Conservation (phyloP, 2,888 invertebrate species). For the Polylopha cassiicola region DNA sequence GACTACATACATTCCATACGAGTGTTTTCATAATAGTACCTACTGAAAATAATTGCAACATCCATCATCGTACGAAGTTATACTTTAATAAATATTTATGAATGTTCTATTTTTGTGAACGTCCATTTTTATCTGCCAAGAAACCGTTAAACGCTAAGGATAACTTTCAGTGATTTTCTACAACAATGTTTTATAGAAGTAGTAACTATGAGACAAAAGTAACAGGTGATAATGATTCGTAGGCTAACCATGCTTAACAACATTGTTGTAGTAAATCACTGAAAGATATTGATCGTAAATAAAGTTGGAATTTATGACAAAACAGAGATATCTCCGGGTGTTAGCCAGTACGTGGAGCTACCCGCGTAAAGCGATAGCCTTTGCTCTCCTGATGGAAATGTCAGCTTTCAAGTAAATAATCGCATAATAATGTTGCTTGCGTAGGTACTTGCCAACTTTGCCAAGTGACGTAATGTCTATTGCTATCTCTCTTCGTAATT, state of each 20-base stretch:
- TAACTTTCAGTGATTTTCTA: constrained; percentile 7
- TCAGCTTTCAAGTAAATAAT: constrained; percentile 44
- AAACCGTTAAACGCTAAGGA: constrained; percentile 2
- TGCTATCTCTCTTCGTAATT: not conserved
- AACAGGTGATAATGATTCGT: constrained; percentile 38
- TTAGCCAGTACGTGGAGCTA: constrained; percentile 29
- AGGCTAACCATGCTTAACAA: constrained; percentile 47
- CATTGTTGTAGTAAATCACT: constrained; percentile 60
- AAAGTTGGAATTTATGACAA: constrained; percentile 63
- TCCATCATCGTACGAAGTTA: constrained; percentile 12
- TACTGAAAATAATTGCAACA: constrained; percentile 19
- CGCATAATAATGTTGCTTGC: constrained; percentile 35
- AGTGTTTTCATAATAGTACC: constrained; percentile 17
- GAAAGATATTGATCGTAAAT: constrained; percentile 65
- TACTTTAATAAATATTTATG: constrained; percentile 17
- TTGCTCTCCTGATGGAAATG: constrained; percentile 51
- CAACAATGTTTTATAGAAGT: no score
- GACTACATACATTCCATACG: no score
- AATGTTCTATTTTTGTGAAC: constrained; percentile 16
- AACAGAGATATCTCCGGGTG: constrained; percentile 50
- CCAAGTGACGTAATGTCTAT: constrained; percentile 7
- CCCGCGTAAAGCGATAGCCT: constrained; percentile 39
- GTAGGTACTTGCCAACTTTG: constrained; percentile 9
- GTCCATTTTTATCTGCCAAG: constrained; percentile 5
- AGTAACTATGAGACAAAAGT: constrained; percentile 26